Evolutionary conservation across 1,140 invertebrate species (phyloP).

Genomic region (Aphaenogaster floridana): DNA sequence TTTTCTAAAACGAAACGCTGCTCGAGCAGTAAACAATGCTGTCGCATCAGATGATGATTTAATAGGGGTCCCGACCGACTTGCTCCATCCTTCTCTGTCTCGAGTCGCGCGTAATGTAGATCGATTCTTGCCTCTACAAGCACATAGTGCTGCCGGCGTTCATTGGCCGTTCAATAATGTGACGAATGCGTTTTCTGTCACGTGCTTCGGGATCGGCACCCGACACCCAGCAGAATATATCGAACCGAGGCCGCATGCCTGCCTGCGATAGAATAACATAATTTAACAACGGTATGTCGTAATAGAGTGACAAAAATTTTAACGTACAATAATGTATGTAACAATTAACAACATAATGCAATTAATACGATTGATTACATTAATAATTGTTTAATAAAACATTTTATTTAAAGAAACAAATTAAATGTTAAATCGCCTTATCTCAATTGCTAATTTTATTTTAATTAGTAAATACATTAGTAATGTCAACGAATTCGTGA

Average conservation of each 20-base stretch:
- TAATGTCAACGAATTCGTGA: neutral
- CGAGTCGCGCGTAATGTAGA: conserved; percentile 35
- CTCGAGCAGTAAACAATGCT: conserved; percentile 27
- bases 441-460: conserved; percentile 5
- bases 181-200: conserved; percentile 59
- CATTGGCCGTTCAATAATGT: conserved; percentile 62
- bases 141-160: conserved; percentile 18
- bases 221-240: conserved; percentile 64
- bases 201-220: conserved; percentile 57
- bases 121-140: conserved; percentile 61
- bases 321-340: neutral
- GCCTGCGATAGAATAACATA: neutral
- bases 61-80: conserved; percentile 37
- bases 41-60: conserved; percentile 62
- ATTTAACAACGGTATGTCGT: neutral
- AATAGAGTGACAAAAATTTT: neutral
- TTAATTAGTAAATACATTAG: neutral
- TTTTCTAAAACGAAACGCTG: conserved; percentile 40
- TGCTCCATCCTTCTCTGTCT: neutral
- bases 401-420: conserved; percentile 7
- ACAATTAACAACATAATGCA: neutral
- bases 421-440: neutral
- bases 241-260: conserved; percentile 9
- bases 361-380: neutral
- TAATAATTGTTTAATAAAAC: neutral